Base-by-base conservation (phyloP, 2,888 invertebrate species). In the Lithophane semibrunnea region DNA sequence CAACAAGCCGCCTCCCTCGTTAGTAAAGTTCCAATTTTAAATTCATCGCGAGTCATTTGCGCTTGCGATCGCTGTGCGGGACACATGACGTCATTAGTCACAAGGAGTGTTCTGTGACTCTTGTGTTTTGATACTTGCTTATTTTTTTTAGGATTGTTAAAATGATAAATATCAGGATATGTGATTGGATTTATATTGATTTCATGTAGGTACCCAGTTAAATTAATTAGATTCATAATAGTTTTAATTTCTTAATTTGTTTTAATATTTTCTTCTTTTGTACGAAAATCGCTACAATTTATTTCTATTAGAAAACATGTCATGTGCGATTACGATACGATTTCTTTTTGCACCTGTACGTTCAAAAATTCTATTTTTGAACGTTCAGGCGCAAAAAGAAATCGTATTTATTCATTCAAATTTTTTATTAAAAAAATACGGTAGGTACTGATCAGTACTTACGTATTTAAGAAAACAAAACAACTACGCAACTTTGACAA, bases 41-140 rank as follows among this genome's bases (percentile, higher is more conserved):
- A 96, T 96, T 96, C 96, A 96, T 96, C 92, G 93, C 96, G 96
- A 96, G 95, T 95, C 96, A 96, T 96, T 96, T 96, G 94, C 94
- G 91, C 91, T 92, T 90, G 93, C 93, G 93, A 94, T 94, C 92
- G 88, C 95, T 96, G 96, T 92, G 92, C 95, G 95, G 95, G 96
- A 96, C 96, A 95, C 94, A 93, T 96, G 94, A 95, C 96, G 96
- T 96, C 96, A 96, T 96, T 96, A 95, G 95, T 96, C 94, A 96
- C 77, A 65, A 85, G 84, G 88, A 81, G 85, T 85, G 77, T 85
- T 85, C 77, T 42, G 49, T 71, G 86, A 65, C 42, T 13, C 10
- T 58, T 29, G 8, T 9, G 69, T 86, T 82, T 95, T 95, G 94
- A 92, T 93, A 92, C 88, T 88, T 75, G 52, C 10, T 18, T 18